Percentiles rank a stretch among this genome's conserved stretches.
Conservation (phyloP, 2,797 vertebrate genomes). For the Falco concolor region DNA sequence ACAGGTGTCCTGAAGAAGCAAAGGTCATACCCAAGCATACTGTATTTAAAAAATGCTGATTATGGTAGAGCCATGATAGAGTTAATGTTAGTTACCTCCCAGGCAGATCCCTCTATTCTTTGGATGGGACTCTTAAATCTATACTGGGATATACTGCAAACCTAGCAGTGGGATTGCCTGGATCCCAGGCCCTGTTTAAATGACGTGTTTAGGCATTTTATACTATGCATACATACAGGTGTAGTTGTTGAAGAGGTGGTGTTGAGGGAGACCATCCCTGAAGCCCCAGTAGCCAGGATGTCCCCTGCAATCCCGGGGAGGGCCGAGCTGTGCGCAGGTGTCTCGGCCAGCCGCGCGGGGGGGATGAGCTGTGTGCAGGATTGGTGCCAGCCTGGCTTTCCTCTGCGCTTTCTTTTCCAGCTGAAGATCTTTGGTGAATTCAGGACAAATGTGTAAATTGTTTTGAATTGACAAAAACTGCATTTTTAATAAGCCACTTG, state of each 20-base stretch:
- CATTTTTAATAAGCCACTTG: not conserved
- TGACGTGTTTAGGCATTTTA: not conserved
- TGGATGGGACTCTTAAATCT: not conserved
- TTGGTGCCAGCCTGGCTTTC: not conserved
- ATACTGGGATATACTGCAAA: not conserved
- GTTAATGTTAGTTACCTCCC: not conserved
- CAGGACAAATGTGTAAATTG: not conserved
- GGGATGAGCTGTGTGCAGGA: not conserved
- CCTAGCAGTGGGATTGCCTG: not conserved
- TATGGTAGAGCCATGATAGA: not conserved
- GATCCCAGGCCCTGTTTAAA: not conserved
- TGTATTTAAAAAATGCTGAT: not conserved
- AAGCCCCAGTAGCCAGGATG: not conserved
- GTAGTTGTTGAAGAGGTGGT: not conserved
- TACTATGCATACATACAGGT: not conserved
- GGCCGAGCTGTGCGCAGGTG: not conserved
- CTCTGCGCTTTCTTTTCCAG: not conserved
- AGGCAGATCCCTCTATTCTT: not conserved
- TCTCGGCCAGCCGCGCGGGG: accelerated
- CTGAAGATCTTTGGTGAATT: not conserved
- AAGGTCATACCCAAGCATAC: not conserved
- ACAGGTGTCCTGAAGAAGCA: not conserved
- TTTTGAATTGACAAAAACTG: not conserved
- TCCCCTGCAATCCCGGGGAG: not conserved
- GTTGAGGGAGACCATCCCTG: not conserved